Evolutionary conservation across 1,140 invertebrate genomes (phyloP).

Genomic region (Dreissena rostriformis): DNA sequence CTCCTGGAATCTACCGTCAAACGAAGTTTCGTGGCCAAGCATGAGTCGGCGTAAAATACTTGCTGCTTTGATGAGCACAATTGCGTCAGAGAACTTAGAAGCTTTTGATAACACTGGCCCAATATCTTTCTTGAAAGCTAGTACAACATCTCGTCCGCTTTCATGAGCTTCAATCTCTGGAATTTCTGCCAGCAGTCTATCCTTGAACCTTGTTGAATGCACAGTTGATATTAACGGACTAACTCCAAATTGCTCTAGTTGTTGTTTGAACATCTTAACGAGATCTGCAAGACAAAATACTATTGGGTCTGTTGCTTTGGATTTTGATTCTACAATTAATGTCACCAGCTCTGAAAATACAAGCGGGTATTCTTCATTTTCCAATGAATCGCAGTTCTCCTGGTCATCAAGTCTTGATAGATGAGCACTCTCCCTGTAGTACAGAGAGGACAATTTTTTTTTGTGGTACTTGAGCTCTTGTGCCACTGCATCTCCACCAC

Average conservation of each 20-base stretch:
- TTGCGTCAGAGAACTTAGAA: conserved; percentile 44
- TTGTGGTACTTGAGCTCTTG: conserved; percentile 55
- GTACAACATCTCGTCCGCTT: conserved; percentile 44
- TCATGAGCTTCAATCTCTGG: conserved; percentile 43
- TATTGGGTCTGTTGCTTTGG: neutral
- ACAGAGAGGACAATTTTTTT: conserved; percentile 37
- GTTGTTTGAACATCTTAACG: conserved; percentile 33
- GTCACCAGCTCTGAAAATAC: conserved; percentile 48
- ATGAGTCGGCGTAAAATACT: conserved; percentile 52
- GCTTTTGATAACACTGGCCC: conserved; percentile 21
- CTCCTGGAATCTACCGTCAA: conserved; percentile 25
- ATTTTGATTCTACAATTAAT: conserved; percentile 44
- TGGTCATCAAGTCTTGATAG: neutral
- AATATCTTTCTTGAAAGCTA: conserved; percentile 51
- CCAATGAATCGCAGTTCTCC: neutral
- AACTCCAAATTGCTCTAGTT: conserved; percentile 33
- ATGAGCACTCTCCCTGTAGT: conserved; percentile 18
- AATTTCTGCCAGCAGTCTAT: conserved; percentile 25
- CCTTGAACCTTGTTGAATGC: neutral
- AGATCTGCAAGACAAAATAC: conserved; percentile 43
- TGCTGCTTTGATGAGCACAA: conserved; percentile 48
- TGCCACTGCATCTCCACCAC: conserved; percentile 56
- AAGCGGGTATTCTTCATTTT: conserved; percentile 40
- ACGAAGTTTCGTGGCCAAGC: conserved; percentile 39
- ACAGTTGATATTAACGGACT: too few relatives aligned